phyloP scores from a whole-genome alignment of 2,797 vertebrate genomes.

The Sardinella longiceps region DNA sequence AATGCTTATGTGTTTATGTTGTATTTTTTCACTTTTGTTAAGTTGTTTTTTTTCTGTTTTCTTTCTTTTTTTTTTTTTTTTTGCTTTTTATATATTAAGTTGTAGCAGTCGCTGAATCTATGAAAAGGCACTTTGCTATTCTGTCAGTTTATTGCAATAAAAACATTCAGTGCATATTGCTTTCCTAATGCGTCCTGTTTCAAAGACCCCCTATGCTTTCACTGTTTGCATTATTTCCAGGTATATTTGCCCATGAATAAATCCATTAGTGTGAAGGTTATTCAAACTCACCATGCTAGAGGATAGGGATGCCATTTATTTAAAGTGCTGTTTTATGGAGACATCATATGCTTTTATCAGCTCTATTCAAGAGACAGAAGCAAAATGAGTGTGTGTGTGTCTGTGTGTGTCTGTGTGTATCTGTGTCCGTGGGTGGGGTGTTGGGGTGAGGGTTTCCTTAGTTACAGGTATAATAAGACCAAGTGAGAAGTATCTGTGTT shows the following conservation, averaged over 20 bases:
- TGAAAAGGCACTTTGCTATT: slow-evolving; percentile 74
- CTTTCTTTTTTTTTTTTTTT: slow-evolving; percentile 58
- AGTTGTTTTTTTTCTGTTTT: slow-evolving; percentile 45
- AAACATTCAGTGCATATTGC: slow-evolving; percentile 64
- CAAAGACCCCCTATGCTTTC: not conserved
- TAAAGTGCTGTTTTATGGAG: not conserved
- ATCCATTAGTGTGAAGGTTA: not conserved
- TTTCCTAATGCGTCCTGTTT: slow-evolving; percentile 45
- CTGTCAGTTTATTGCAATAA: slow-evolving; percentile 75
- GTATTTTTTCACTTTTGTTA: slow-evolving; percentile 55
- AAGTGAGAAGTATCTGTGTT: too few species aligned
- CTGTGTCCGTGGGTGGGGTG: too few species aligned
- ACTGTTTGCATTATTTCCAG: not conserved
- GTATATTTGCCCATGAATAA: not conserved
- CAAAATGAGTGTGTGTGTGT: not conserved
- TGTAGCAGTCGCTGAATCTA: slow-evolving; percentile 70
- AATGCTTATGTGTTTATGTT: slow-evolving; percentile 58
- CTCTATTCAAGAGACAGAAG: not conserved
- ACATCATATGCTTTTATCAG: not conserved
- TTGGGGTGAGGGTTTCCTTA: too few species aligned
- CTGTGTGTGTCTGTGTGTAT: not conserved
- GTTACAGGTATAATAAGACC: not conserved
- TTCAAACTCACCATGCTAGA: not conserved
- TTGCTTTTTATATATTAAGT: slow-evolving; percentile 62
- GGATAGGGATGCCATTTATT: not conserved